Base-by-base conservation (phyloP, 2,888 invertebrate species). In the Panzeria rudis region DNA sequence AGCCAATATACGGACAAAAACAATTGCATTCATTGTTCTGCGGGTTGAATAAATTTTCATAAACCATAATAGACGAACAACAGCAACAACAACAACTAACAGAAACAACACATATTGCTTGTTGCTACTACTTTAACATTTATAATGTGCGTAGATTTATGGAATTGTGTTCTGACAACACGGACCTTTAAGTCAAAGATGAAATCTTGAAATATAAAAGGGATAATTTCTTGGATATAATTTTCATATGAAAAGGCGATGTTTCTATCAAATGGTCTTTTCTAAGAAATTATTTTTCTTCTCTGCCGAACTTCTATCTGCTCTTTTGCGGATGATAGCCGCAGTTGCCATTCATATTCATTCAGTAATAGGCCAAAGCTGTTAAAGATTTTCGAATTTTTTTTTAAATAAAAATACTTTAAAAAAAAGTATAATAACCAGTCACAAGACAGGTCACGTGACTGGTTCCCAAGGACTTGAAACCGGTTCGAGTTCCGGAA, bases 21-120 rank as follows among this genome's bases (percentile, higher is more conserved):
- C 61, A 71, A 69, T 56, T 81, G 23, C 66, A 54, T 80, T 78
- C 66, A 77, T 80, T 78, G 73, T 82, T 56, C 75, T 82, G 78
- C 82, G 85, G 82, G 82, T 71, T 75, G 64, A 61, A 79, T 66
- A 79, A 78, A 78, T 85, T n/a, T n/a, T 75, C 85, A 85, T 85
- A 75, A 80, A 75, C 80, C 71, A 80, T 72, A 52, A 71, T 76
- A 59, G 32, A 59, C 50, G 32, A 61, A 68, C 54, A 62, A 54
- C 69, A 41, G n/a, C 47, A 71, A 32, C 54, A 59, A 50, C 59
- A 56, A 72, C 38, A 62, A 68, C 20, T 17, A 20, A 32, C 11
- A 47, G 38, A 72, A 15, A 17, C 50, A 23, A 52, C 56, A 20
- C 25, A 41, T 47, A 35, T 7, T 35, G 35, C 32, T 9, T 73